Evolutionary conservation across 2,113 vertebrate genomes (phyloP).

Genomic region (Felis catus): DNA sequence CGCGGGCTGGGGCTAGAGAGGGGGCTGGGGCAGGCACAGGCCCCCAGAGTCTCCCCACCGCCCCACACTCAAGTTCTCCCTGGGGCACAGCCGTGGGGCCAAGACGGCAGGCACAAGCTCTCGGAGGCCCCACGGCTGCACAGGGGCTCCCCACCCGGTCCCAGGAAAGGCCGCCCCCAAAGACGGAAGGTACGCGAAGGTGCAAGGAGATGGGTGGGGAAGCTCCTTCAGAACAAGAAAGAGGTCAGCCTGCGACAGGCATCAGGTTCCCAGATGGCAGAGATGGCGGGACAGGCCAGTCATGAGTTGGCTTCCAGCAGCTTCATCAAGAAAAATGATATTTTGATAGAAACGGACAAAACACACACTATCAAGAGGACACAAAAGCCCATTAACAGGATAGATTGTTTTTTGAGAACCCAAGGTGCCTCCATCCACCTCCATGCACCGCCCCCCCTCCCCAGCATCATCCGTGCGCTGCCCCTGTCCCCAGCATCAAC

Average conservation of each 20-base stretch:
- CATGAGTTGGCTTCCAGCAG: background rate
- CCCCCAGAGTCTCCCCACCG: background rate
- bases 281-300: background rate
- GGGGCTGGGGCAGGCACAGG: background rate
- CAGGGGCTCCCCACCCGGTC: too few species aligned
- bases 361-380: background rate
- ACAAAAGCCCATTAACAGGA: background rate
- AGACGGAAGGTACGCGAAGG: too few species aligned
- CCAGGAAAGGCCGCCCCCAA: too few species aligned
- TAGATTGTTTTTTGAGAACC: background rate
- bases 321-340: background rate
- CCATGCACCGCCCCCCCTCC: too few species aligned
- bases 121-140: background rate
- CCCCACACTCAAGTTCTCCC: too few species aligned
- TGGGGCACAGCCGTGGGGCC: background rate
- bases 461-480: too few species aligned
- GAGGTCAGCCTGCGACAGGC: background rate
- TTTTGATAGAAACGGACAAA: background rate
- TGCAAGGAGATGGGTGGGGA: fast-evolving
- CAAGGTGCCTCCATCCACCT: background rate
- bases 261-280: background rate
- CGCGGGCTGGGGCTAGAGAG: background rate
- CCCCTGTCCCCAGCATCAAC: background rate
- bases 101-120: background rate
- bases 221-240: background rate